Evolutionary conservation across 2,797 vertebrate genomes (phyloP), one percentile per base, ranked within the genome.

Genomic region (Odontamblyopus rebecca): DNA sequence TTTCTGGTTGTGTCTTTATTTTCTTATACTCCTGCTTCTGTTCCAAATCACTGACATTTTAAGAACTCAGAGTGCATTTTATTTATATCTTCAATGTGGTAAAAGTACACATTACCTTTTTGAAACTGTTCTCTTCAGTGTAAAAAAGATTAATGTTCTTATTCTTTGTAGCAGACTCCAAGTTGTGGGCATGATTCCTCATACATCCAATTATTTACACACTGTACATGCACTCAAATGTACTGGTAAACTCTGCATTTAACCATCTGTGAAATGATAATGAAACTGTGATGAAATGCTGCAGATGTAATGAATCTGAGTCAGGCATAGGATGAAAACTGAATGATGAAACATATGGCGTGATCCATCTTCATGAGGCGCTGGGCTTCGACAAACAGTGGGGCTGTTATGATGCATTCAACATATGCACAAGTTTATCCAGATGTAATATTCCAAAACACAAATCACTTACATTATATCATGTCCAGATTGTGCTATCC

Each of bases 301-400:
- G 54, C 48, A 30, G 66, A 51, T 44, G 68, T 38, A 44, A 67
- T 16, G 66, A 35, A 67, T 67, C 62, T 48, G 64, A 51, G 38
- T 18, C 19, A 67, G 60, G 1, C 50, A 54, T 35, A 57, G 6
- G 44, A 51, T 29, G 50, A 44, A 73, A 8, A 26, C 7, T 35
- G 61, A 73, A 67, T 38, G 29, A 66, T 61, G 65, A 35, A 68
- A 67, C 44, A 19, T 71, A 68, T 74, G n/a, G 61, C 15, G 6
- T 41, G 32, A 60, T 77, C 35, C 72, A 30, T 76, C 57, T 57
- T 69, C 44, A 80, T 78, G 61, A 57, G 38, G 67, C 67, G 63
- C 48, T 66, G 38, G 1, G 11, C 4, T 26, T 27, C 15, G 5
- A 53, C 62, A 69, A 9, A 27, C 54, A 61, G 44, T n/a, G 57